These are phyloP conservation scores for Oxyteleia sp. DNA, from an alignment of 2,888 invertebrate genomes.

Conservation along the genomic window DNA sequence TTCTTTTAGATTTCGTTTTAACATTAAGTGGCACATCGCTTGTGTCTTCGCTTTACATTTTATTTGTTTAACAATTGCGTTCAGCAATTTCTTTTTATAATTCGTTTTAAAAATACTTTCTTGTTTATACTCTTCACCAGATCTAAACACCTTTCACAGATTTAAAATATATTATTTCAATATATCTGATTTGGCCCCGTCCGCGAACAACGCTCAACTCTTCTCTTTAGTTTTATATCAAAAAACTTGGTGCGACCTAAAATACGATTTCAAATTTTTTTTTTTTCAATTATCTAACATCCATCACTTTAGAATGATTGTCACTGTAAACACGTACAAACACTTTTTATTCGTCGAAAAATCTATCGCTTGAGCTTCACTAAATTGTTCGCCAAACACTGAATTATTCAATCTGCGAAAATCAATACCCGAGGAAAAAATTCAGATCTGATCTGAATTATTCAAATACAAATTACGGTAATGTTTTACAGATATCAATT, in stretches of 20 bases:
- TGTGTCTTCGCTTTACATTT: background rate
- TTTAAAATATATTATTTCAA: constrained; percentile 44
- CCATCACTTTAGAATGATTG: constrained; percentile 46
- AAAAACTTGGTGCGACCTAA: constrained; percentile 35
- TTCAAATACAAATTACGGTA: constrained; percentile 1
- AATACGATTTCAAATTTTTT: constrained; percentile 33
- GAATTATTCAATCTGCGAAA: background rate
- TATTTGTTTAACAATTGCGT: constrained; percentile 26
- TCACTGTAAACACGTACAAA: constrained; percentile 39
- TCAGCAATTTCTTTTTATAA: constrained; percentile 18
- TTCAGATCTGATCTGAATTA: constrained; percentile 6
- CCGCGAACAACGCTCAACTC: constrained; percentile 31
- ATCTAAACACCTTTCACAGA: constrained; percentile 7
- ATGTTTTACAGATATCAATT: too few relatives aligned
- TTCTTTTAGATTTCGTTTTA: constrained; percentile 24
- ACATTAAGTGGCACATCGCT: constrained; percentile 22
- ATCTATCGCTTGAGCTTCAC: constrained; percentile 22
- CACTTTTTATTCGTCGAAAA: constrained; percentile 9
- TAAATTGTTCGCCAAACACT: constrained; percentile 15
- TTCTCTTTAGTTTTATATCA: constrained; percentile 15
- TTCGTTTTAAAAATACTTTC: constrained; percentile 51
- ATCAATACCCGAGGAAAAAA: background rate
- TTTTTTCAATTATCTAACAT: constrained; percentile 26
- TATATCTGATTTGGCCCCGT: constrained; percentile 46
- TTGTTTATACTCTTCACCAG: constrained; percentile 15